Percentiles rank a stretch among this genome's conserved stretches.
phyloP scores from a whole-genome alignment of 1,140 invertebrate genomes.

The Calosoma granatense region DNA sequence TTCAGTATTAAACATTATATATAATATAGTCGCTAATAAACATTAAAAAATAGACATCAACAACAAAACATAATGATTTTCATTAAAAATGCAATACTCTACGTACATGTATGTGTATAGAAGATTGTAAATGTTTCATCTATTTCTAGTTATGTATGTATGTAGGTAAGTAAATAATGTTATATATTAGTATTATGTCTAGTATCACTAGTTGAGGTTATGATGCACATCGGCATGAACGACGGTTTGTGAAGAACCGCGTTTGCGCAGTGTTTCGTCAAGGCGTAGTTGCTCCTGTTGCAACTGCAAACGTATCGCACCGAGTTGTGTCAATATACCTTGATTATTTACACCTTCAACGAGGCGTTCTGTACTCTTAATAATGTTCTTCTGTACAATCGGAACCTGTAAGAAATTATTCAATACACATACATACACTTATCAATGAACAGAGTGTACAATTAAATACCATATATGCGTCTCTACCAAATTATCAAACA shows the following conservation, averaged over 20 bases:
- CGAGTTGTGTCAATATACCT: slow-evolving; percentile 44
- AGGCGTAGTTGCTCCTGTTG: slow-evolving; percentile 45
- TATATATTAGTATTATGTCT: neutral
- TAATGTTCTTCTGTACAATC: slow-evolving; percentile 43
- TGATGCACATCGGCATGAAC: neutral
- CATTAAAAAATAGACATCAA: neutral
- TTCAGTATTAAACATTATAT: neutral
- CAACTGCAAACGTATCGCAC: slow-evolving; percentile 44
- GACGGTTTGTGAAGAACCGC: slow-evolving; percentile 17
- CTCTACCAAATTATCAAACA: neutral
- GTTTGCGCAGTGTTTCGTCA: slow-evolving; percentile 32
- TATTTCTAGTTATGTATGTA: neutral
- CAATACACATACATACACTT: too few species aligned
- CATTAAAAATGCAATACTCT: neutral
- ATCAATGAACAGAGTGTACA: too few species aligned
- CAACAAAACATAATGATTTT: neutral
- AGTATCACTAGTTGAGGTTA: neutral
- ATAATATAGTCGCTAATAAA: neutral
- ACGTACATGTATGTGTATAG: too few species aligned
- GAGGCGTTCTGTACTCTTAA: slow-evolving; percentile 34
- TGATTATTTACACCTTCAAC: slow-evolving; percentile 36
- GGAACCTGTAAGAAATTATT: slow-evolving; percentile 32
- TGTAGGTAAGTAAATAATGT: neutral
- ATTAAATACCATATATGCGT: too few species aligned
- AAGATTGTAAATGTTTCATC: neutral